Base-by-base conservation (phyloP, 2,797 vertebrate genomes). In the Astyanax mexicanus region DNA sequence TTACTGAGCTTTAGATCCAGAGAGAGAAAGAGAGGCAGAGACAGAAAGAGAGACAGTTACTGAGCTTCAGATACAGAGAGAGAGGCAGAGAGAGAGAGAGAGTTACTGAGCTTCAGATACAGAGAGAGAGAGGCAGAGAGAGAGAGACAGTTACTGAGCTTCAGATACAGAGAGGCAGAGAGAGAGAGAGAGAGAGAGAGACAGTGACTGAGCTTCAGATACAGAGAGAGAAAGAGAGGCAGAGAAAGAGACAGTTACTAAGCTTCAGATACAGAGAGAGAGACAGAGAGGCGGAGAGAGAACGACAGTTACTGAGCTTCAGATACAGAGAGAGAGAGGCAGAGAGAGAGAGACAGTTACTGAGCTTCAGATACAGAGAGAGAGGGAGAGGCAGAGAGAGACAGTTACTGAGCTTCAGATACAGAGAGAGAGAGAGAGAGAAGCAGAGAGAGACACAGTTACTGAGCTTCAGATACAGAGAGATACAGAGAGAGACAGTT, bases 241-340 rank as follows among this genome's bases (percentile, higher is more conserved):
- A 55, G 0, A 1, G 1, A 69, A 29, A 52, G 47, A 55, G 29
- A 47, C 19, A 42, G 23, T 40, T 49, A 32, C 6, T 47, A 27
- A 0, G 13, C 6, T 11, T 13, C 1, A 17, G 27, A 17, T 0
- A 0, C 1, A 32, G 11, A 29, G 55, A 23, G 3, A 4, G 17
- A 49, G 68, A 69, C 49, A 57, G 35, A 35, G 37, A 44, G 19
- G n/a, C n/a, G n/a, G n/a, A n/a, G n/a, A n/a, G n/a, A n/a, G n/a
- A n/a, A n/a, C n/a, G n/a, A n/a, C n/a, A n/a, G n/a, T n/a, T n/a
- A n/a, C n/a, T n/a, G n/a, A n/a, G n/a, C n/a, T n/a, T n/a, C n/a
- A n/a, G n/a, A n/a, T n/a, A n/a, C n/a, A n/a, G n/a, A 49, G 49
- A 25, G n/a, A n/a, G 17, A 8, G 0, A 11, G 17, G 1, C 0